Evolutionary conservation across 2,797 vertebrate genomes (phyloP).

Genomic region (Lithobates pipiens): DNA sequence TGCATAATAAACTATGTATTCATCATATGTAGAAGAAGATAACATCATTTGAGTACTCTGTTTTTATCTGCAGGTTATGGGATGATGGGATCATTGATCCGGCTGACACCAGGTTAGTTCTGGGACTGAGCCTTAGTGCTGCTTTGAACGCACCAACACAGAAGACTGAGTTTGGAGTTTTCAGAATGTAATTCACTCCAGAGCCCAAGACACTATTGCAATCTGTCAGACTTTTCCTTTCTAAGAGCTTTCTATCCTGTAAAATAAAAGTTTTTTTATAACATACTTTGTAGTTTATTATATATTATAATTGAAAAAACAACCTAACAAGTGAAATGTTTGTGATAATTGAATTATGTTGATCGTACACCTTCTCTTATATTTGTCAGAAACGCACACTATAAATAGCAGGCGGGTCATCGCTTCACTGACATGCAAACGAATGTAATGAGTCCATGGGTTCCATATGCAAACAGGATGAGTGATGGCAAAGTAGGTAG

Average conservation of each 20-base stretch:
- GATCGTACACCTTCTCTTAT: too few species aligned
- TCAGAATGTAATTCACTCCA: slow-evolving; percentile 84
- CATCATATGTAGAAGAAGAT: too few species aligned
- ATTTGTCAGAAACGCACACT: too few species aligned
- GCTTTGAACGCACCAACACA: slow-evolving; percentile 88
- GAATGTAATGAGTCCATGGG: too few species aligned
- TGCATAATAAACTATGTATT: too few species aligned
- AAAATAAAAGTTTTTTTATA: slow-evolving; percentile 60
- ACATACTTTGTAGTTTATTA: background rate
- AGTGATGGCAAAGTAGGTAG: too few species aligned
- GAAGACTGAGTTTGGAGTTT: slow-evolving; percentile 91
- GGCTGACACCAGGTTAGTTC: slow-evolving; percentile 90
- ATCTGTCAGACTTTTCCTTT: slow-evolving; percentile 17
- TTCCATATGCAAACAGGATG: too few species aligned
- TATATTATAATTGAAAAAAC: background rate
- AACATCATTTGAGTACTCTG: background rate
- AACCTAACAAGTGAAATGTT: too few species aligned
- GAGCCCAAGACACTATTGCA: background rate
- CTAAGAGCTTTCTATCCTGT: slow-evolving; percentile 49
- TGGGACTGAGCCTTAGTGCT: slow-evolving; percentile 93
- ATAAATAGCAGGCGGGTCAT: too few species aligned
- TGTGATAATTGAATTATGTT: too few species aligned
- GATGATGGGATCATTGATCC: slow-evolving; percentile 98
- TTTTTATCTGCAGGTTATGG: slow-evolving; percentile 84
- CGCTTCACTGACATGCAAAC: too few species aligned